These are phyloP conservation scores for Heteropelma amictum DNA, from an alignment of 2,888 invertebrate species.

Conservation along the genomic window DNA sequence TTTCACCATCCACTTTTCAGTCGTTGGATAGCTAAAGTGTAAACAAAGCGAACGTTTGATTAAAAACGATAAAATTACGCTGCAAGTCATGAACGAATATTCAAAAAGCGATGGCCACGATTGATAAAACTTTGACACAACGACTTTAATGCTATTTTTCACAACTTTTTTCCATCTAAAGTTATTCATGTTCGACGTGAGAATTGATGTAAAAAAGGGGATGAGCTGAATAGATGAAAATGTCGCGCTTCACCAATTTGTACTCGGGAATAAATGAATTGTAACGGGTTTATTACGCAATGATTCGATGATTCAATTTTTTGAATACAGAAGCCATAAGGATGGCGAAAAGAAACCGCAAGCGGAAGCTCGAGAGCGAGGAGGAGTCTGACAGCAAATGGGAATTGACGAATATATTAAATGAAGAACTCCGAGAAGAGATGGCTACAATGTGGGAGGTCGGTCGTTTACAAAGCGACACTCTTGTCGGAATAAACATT, in stretches of 20 bases:
- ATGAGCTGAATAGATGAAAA: too few relatives aligned
- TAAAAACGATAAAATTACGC: not conserved
- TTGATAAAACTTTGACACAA: not conserved
- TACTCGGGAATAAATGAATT: too few relatives aligned
- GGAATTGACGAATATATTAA: conserved; percentile 78
- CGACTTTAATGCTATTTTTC: too few relatives aligned
- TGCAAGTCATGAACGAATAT: not conserved
- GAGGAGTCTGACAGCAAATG: conserved; percentile 76
- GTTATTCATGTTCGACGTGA: too few relatives aligned
- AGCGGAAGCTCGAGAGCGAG: conserved; percentile 76
- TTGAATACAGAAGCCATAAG: conserved; percentile 55
- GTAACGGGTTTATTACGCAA: too few relatives aligned
- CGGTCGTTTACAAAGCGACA: conserved; percentile 24
- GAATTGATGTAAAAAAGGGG: too few relatives aligned
- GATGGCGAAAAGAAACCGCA: conserved; percentile 65
- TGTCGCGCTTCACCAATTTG: too few relatives aligned
- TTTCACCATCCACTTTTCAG: not conserved
- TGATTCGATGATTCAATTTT: not conserved
- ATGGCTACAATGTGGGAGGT: conserved; percentile 82
- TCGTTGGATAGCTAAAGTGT: conserved; percentile 1
- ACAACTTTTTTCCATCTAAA: too few relatives aligned
- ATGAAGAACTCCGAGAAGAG: conserved; percentile 73
- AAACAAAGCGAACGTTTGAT: not conserved
- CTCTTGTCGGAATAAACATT: too few relatives aligned
- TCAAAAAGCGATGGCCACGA: not conserved